These are phyloP conservation scores for Prionailurus viverrinus DNA, from an alignment of 2,113 vertebrate genomes.

Conservation along the genomic window DNA sequence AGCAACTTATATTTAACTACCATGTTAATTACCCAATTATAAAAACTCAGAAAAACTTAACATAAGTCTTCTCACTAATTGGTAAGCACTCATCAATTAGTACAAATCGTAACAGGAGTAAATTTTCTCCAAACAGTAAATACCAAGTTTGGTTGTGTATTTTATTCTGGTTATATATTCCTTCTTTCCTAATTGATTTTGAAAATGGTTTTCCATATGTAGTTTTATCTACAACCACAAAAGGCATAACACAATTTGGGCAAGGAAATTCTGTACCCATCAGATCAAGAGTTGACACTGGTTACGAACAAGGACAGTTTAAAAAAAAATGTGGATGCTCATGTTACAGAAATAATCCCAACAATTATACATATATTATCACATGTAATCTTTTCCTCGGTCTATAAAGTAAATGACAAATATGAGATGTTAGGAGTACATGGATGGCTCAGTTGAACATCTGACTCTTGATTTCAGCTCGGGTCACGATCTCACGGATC, in stretches of 20 bases:
- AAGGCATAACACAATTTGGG: neutral
- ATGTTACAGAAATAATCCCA: neutral
- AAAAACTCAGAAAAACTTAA: slow-evolving; percentile 52
- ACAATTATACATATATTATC: neutral
- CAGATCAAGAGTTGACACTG: neutral
- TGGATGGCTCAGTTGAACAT: no score
- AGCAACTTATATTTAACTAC: neutral
- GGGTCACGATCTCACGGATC: no score
- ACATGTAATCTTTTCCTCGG: neutral
- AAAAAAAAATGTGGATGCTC: neutral
- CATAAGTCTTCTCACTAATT: slow-evolving; percentile 7
- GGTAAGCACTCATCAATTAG: neutral
- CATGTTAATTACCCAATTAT: slow-evolving; percentile 43
- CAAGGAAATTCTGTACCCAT: neutral
- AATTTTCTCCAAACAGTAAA: slow-evolving; percentile 24
- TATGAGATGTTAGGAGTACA: neutral
- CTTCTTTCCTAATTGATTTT: neutral
- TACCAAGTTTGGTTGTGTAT: neutral
- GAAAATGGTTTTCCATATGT: neutral
- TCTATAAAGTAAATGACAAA: neutral
- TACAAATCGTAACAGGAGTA: slow-evolving; percentile 25
- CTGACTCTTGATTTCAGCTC: no score
- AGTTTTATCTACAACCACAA: neutral
- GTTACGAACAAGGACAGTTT: neutral
- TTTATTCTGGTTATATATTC: neutral